Evolutionary conservation across 2,888 invertebrate genomes (phyloP).

Genomic region (Morpho helenor): DNA sequence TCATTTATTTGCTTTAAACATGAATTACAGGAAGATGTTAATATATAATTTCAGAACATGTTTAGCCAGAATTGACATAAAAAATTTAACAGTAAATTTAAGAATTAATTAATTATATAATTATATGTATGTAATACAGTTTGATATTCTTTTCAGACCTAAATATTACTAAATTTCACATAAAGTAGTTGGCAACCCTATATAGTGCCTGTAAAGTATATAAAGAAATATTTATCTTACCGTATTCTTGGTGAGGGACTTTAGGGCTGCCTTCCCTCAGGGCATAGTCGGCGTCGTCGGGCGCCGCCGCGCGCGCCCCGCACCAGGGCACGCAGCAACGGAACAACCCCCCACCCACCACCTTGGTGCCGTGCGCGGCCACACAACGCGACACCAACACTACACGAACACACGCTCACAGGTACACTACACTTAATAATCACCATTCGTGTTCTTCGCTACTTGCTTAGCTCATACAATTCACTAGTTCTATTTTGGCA

Average conservation of each 20-base stretch:
- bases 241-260: conserved; percentile 55
- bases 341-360: conserved; percentile 88
- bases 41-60: too few species aligned
- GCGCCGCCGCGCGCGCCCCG: conserved; percentile 84
- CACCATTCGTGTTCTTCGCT: conserved; percentile 29
- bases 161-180: too few species aligned
- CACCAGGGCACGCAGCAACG: conserved; percentile 91
- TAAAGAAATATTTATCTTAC: conserved; percentile 40
- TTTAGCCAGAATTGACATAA: too few species aligned
- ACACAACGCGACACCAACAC: conserved; percentile 51
- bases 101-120: too few species aligned
- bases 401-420: conserved; percentile 32
- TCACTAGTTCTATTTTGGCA: conserved; percentile 37
- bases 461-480: conserved; percentile 12
- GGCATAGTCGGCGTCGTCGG: conserved; percentile 78
- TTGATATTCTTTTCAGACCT: too few species aligned
- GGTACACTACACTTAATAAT: conserved; percentile 28
- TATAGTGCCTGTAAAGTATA: neutral
- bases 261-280: conserved; percentile 67
- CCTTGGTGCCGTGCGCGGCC: conserved; percentile 77
- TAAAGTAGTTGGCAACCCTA: too few species aligned
- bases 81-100: too few species aligned
- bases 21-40: too few species aligned
- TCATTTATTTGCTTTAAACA: too few species aligned
- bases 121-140: too few species aligned